phyloP scores from a whole-genome alignment of 2,888 invertebrate species.

The Euphydryas editha region DNA sequence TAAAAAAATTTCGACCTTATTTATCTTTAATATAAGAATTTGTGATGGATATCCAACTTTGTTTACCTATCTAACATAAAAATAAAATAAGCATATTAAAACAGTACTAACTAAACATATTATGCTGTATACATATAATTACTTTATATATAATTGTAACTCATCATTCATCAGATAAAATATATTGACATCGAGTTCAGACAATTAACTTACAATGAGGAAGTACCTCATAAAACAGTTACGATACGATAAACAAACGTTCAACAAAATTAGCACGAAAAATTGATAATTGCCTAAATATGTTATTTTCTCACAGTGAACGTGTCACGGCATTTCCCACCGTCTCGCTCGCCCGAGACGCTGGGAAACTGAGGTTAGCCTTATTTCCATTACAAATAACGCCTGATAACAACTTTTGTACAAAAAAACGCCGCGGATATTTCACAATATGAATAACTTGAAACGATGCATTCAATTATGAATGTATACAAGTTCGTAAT shows the following conservation, averaged over 20 bases:
- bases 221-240: constrained; percentile 16
- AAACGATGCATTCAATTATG: neutral
- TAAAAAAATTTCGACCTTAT: too few species aligned
- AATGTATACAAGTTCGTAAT: neutral
- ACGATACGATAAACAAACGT: constrained; percentile 40
- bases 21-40: too few species aligned
- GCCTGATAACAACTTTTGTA: constrained; percentile 40
- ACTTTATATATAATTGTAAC: neutral
- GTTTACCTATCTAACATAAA: too few species aligned
- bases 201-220: neutral
- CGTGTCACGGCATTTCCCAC: constrained; percentile 62
- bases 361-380: constrained; percentile 56
- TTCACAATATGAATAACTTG: constrained; percentile 23
- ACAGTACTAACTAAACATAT: neutral
- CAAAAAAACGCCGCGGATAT: constrained; percentile 40
- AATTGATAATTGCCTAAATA: constrained; percentile 44
- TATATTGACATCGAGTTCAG: neutral
- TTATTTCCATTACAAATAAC: constrained; percentile 57
- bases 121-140: neutral
- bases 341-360: constrained; percentile 52
- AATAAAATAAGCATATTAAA: too few species aligned
- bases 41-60: too few species aligned
- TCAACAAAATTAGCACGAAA: constrained; percentile 37
- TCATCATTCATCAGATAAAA: neutral
- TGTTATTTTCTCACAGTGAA: constrained; percentile 55